Base-by-base conservation (phyloP, 2,113 vertebrate species). In the Orthonyx spaldingii region DNA sequence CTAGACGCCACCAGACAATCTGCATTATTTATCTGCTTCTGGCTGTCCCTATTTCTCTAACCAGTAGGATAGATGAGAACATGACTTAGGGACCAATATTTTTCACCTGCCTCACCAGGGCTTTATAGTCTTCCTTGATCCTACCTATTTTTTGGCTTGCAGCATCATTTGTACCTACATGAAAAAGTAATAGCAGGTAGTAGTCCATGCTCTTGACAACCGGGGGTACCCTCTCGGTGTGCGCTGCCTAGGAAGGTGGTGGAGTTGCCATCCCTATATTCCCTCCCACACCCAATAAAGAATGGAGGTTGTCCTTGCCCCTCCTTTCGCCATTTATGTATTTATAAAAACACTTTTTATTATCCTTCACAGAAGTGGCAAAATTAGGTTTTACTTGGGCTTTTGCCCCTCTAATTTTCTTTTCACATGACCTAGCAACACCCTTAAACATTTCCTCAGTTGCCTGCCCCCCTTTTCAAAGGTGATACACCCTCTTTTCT, bases 271-370 rank as follows among this genome's bases (percentile, higher is more conserved):
- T 20, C 20, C 16, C 26, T 66, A 24, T 21, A 75, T 35, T 41
- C 30, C 6, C 39, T 4, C 1, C 2, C 6, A 49, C 0, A 1
- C 20, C 8, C 8, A 65, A 20, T 41, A 50, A 76, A 57, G 13
- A 49, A 66, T 14, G 8, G 60, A 49, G 16, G 16, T 35, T 35
- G 35, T 21, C 16, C 35, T 75, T 57, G 24, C 6, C 30, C 10
- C 20, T 49, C 16, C 32, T 50, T 57, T 50, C 42, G 16, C 16
- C 26, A 35, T 23, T 65, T 26, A 59, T 15, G 7, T 49, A 57
- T 65, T 49, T 26, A 41, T 16, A 50, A 35, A 49, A 76, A 9
- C 1, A 9, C 24, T 49, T 20, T 46, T 57, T 20, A 57, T 35
- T 57, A 57, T 35, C 32, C 20, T 66, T 26, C 35, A 50, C 20